phyloP scores from a whole-genome alignment of 2,113 vertebrate genomes.

The Genyomyrus donnyi region DNA sequence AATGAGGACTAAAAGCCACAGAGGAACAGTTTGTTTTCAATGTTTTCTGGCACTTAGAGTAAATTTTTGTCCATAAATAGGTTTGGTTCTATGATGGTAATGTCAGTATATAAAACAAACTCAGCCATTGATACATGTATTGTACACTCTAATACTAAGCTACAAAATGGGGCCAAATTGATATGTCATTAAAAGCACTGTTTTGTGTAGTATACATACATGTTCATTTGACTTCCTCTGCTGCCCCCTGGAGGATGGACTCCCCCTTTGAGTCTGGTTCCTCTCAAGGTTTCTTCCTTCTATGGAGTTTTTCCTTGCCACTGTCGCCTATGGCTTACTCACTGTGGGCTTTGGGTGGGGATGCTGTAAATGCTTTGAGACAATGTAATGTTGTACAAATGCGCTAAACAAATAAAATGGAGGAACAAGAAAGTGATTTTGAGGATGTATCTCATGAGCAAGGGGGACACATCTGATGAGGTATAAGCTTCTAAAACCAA shows the following conservation, averaged over 20 bases:
- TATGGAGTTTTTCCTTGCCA: not conserved
- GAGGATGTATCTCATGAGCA: not conserved
- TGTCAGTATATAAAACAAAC: not conserved
- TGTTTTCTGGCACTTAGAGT: not conserved
- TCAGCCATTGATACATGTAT: not conserved
- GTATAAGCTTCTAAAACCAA: not conserved
- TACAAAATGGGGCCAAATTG: not conserved
- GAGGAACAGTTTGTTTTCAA: not conserved
- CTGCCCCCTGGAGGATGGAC: not conserved
- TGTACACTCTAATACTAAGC: not conserved
- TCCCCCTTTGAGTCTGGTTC: not conserved
- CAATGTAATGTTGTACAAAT: not conserved
- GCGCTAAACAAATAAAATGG: not conserved
- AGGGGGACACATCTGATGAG: not conserved
- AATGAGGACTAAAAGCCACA: not conserved
- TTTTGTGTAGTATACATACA: not conserved
- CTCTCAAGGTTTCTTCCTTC: not conserved
- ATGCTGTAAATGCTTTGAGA: not conserved
- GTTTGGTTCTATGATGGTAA: not conserved
- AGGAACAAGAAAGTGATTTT: not conserved
- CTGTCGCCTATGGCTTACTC: not conserved
- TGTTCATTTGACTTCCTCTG: not conserved
- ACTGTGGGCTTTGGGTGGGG: not conserved
- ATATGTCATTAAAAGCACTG: not conserved
- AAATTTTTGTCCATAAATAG: not conserved